phyloP scores from a whole-genome alignment of 2,113 vertebrate genomes.

The Oreotrochilus melanogaster region DNA sequence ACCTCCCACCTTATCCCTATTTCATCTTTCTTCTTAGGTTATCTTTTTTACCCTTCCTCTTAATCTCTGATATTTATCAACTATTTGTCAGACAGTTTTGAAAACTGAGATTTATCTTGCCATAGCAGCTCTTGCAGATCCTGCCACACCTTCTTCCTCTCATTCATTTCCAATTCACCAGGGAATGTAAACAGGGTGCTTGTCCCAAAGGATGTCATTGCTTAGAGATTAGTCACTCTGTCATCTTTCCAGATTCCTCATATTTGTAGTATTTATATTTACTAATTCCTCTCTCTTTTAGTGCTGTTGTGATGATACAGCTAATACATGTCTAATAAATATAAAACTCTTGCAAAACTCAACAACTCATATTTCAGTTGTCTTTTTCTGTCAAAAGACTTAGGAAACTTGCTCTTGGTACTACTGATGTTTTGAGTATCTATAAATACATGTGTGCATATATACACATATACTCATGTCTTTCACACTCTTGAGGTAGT shows the following conservation, averaged over 20 bases:
- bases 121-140: not conserved
- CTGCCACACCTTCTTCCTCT: conserved; percentile 44
- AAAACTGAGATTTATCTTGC: conserved; percentile 20
- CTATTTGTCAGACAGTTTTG: not conserved
- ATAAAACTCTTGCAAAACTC: not conserved
- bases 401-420: not conserved
- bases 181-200: not conserved
- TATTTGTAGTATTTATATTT: not conserved
- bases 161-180: not conserved
- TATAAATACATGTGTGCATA: too few species aligned
- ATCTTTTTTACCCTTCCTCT: not conserved
- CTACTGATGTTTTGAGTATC: too few species aligned
- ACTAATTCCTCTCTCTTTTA: not conserved
- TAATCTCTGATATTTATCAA: not conserved
- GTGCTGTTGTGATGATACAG: not conserved
- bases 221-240: not conserved
- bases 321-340: not conserved
- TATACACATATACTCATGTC: not conserved
- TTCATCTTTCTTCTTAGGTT: not conserved
- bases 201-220: not conserved
- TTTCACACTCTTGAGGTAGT: not conserved
- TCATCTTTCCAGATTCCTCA: not conserved
- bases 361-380: not conserved
- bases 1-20: not conserved
- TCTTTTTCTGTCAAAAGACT: not conserved